Base-by-base conservation (phyloP, 1,140 invertebrate species). In the Prorops nasuta region DNA sequence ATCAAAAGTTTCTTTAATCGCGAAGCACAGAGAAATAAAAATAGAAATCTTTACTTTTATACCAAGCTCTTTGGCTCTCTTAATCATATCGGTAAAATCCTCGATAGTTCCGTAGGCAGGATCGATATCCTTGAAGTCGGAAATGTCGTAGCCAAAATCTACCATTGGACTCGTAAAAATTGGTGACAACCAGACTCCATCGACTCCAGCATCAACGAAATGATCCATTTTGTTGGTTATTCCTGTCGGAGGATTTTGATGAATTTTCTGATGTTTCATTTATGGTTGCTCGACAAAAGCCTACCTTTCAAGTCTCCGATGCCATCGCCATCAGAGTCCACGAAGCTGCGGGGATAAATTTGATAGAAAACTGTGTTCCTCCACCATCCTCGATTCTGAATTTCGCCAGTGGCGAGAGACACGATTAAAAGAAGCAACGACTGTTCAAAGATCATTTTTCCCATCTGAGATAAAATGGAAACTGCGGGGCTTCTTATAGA, bases 291-390 rank as follows among this genome's bases (percentile, higher is more conserved):
- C n/a, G n/a, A n/a, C n/a, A n/a, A n/a, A n/a, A n/a, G n/a, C 49
- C 60, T 69, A 87, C 86, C 87, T 72, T 80, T 76, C 6, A 92
- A 58, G 72, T 92, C 89, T 1, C 90, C 89, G 28, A 87, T 74
- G 2, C 90, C 90, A 74, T 90, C 85, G 3, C 80, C 81, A 66
- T 90, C 72, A 20, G 80, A 81, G 66, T 92, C 90, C 60, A 79
- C 81, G 65, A 91, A 90, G 22, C 88, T 90, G 32, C 86, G 74
- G 0, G 87, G 85, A 63, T 90, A 90, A 35, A 91, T 84, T 71
- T 91, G 87, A 68, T 92, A 92, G 51, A 91, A 82, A 7, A 84
- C 76, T 0, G 82, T 81, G n/a, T 81, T 82, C 54, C 86, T 80
- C 84, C 87, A 92, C 89, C 90, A 92, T 53, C 78, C 80, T 36